Conservation (phyloP, 2,888 invertebrate species). For the Drosophila pseudotalamancana region DNA sequence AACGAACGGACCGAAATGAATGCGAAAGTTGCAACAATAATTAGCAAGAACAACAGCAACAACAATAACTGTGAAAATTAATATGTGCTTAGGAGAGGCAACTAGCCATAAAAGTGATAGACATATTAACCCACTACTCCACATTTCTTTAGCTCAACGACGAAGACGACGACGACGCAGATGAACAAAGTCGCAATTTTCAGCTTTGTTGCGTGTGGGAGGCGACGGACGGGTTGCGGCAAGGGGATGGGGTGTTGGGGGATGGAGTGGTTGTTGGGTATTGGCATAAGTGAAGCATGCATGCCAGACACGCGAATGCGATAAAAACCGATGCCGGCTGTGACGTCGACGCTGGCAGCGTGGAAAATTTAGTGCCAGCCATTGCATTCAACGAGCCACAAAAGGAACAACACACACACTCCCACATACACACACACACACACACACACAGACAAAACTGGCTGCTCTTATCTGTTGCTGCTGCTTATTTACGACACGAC, state of each 20-base stretch:
- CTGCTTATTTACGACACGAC: constrained; percentile 65
- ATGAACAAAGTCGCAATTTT: constrained; percentile 75
- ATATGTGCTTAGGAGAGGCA: constrained; percentile 63
- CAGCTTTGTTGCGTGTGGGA: constrained; percentile 73
- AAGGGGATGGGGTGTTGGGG: background rate
- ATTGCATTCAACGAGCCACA: constrained; percentile 40
- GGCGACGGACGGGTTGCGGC: constrained; percentile 3
- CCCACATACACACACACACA: too few relatives aligned
- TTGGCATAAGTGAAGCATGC: constrained; percentile 68
- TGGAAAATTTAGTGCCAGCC: constrained; percentile 56
- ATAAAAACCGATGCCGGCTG: constrained; percentile 54
- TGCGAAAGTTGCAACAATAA: constrained; percentile 42
- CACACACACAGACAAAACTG: constrained; percentile 6
- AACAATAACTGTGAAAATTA: constrained; percentile 47
- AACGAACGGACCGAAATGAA: constrained; percentile 2
- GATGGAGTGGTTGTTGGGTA: constrained; percentile 19
- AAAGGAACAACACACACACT: constrained; percentile 10
- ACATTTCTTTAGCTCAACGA: constrained; percentile 53
- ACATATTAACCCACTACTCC: constrained; percentile 77
- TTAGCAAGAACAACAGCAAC: constrained; percentile 13
- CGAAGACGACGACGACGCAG: constrained; percentile 16
- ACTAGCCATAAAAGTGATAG: constrained; percentile 75
- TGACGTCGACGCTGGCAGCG: constrained; percentile 10
- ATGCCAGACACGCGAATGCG: constrained; percentile 73
- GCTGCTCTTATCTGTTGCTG: constrained; percentile 28